These are phyloP conservation scores for Sebastes minor DNA, from an alignment of 2,797 vertebrate genomes.

Conservation along the genomic window DNA sequence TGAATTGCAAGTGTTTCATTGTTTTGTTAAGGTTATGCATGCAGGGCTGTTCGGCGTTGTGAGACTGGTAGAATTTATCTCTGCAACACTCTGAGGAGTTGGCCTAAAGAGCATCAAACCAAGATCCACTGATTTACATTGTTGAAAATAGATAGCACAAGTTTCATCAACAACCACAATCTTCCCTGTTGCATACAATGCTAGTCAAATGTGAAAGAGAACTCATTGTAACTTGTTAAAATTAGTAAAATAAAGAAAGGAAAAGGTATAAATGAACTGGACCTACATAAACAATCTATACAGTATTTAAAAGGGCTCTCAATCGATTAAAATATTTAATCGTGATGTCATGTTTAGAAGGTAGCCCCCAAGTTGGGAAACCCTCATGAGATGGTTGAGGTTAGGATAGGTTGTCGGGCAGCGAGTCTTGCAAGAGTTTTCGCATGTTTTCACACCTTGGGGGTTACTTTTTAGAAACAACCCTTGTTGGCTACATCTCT, in stretches of 20 bases:
- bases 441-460: no score
- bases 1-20: neutral
- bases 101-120: neutral
- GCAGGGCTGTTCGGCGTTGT: neutral
- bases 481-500: neutral
- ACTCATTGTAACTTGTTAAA: neutral
- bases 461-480: no score
- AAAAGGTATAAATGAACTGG: neutral
- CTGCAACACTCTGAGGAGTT: neutral
- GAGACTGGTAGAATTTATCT: neutral
- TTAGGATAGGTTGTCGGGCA: no score
- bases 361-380: no score
- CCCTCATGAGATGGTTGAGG: no score
- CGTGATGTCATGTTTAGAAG: no score
- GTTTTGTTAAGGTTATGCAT: conserved; percentile 8
- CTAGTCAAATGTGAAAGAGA: neutral
- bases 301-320: neutral
- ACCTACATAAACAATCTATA: neutral
- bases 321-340: no score
- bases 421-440: no score
- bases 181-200: neutral
- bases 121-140: neutral
- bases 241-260: neutral
- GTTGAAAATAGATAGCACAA: neutral
- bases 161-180: neutral